Conservation (phyloP, 2,888 invertebrate species). For the Athalia cordata region DNA sequence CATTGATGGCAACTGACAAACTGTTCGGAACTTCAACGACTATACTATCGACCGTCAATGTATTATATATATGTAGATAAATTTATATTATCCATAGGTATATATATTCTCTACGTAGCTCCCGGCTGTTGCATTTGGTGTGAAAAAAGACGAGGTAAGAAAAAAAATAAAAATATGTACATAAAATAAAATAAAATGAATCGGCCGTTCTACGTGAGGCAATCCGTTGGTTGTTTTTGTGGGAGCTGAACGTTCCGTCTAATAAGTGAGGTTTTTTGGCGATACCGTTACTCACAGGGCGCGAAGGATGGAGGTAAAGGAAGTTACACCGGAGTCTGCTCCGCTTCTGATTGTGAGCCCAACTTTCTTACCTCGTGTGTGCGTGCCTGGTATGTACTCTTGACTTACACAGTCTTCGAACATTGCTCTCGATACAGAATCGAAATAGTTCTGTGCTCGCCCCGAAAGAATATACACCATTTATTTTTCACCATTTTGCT, state of each 20-base stretch:
- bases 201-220: constrained; percentile 57
- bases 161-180: constrained; percentile 22
- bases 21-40: no score
- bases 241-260: constrained; percentile 58
- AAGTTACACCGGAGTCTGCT: no score
- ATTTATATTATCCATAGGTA: not conserved
- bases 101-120: not conserved
- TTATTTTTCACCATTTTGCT: no score
- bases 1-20: no score
- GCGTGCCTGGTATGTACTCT: no score
- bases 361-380: not conserved
- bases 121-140: constrained; percentile 42
- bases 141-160: constrained; percentile 31
- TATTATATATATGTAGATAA: no score
- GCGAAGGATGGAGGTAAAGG: constrained; percentile 29
- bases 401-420: no score
- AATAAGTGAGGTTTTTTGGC: constrained; percentile 59
- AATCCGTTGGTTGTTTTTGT: constrained; percentile 61
- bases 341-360: not conserved
- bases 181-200: constrained; percentile 30
- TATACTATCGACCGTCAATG: no score
- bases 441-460: no score
- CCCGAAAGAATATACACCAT: no score
- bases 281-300: constrained; percentile 51
- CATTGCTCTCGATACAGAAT: no score